These are phyloP conservation scores for Scomberomorus guttatus DNA, from an alignment of 2,797 vertebrate species.

Conservation along the genomic window DNA sequence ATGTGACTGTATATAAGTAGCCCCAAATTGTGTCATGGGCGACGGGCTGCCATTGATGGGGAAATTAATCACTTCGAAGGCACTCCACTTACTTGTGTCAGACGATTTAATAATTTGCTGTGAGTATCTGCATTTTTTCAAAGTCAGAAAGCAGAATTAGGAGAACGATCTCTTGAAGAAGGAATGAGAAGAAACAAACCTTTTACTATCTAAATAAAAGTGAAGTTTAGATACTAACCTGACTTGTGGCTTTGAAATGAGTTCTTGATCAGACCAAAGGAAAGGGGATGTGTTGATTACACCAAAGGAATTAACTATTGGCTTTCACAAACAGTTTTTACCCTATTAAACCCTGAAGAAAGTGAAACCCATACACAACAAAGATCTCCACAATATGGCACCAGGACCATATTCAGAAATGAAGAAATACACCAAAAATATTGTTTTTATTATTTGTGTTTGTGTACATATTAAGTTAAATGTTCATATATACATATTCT, in stretches of 20 bases:
- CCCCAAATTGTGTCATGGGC: neutral
- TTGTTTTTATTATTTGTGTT: too few relatives aligned
- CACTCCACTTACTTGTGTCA: neutral
- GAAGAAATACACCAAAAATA: too few relatives aligned
- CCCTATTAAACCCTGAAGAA: neutral
- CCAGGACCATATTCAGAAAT: too few relatives aligned
- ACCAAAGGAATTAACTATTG: neutral
- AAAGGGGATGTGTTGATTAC: neutral
- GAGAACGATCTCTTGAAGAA: neutral
- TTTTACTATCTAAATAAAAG: neutral
- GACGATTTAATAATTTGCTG: neutral
- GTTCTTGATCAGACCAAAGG: neutral
- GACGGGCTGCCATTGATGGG: neutral
- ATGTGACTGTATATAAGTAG: neutral
- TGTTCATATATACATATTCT: too few relatives aligned
- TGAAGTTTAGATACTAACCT: neutral
- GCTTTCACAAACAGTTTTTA: neutral
- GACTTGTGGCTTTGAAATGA: neutral
- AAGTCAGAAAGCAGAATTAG: neutral
- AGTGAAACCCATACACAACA: neutral
- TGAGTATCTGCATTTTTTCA: neutral
- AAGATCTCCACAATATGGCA: neutral
- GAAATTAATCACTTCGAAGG: neutral
- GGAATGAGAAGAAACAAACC: constrained; percentile 3
- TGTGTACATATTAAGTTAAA: too few relatives aligned